Base-by-base conservation (phyloP, 1,140 invertebrate species). In the Papilio helenus region DNA sequence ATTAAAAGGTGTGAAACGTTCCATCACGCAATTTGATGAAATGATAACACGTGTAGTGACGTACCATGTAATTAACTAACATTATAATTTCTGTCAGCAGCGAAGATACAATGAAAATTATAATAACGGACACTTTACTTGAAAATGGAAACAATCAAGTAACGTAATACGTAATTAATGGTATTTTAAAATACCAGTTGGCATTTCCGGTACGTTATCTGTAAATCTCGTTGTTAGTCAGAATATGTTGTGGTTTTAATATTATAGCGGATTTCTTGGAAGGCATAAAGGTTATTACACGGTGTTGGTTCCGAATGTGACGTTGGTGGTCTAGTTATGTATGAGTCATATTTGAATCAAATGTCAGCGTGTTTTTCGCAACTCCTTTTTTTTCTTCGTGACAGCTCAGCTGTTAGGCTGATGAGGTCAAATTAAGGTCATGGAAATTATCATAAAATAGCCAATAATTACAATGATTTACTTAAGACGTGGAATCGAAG, bases 51-150 rank as follows among this genome's bases (percentile, higher is more conserved):
- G 34, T 79, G 79, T 71, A 55, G 71, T 46, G 49, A 79, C 79
- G 72, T 65, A 79, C 79, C 81, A 42, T 85, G 79, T 87, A 89
- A 89, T 89, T 88, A 89, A 77, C 65, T 55, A 85, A 84, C 78
- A 85, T 84, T 81, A 83, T 76, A 72, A 80, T 84, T 76, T 80
- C 80, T 80, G 82, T 80, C 81, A 82, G 83, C 83, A 84, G 82
- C 85, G 81, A 80, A 83, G 84, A 86, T 81, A 83, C 86, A 86
- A 89, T 87, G 82, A 84, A 89, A 86, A 88, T 89, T 89, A 86
- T 76, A 85, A 73, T 74, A 79, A 74, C 72, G 72, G 51, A 79
- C 61, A 76, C 42, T 55, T 76, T 71, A 79, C 51, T 26, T 77
- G 51, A 72, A 74, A 80, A 81, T 46, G 39, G 79, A 81, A 81